Percentiles rank a stretch among this genome's conserved stretches.
phyloP scores from a whole-genome alignment of 2,797 vertebrate species.

The Varecia variegata region DNA sequence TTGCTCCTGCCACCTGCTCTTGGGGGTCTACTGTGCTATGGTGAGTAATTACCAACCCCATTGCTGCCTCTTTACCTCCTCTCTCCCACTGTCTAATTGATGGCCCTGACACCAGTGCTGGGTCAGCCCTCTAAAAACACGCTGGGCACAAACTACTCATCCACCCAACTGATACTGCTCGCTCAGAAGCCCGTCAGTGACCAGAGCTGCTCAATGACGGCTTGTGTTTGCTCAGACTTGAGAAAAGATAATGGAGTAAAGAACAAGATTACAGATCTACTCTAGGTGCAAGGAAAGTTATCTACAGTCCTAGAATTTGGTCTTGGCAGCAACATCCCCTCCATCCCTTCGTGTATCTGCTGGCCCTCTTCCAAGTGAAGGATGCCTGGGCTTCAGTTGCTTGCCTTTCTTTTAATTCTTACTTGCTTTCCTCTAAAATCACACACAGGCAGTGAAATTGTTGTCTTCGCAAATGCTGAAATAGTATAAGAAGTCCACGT shows the following conservation, averaged over 20 bases:
- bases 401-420: constrained; percentile 53
- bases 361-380: constrained; percentile 68
- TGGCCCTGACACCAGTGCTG: constrained; percentile 58
- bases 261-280: not conserved
- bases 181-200: not conserved
- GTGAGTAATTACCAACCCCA: constrained; percentile 66
- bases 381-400: constrained; percentile 48
- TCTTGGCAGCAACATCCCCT: constrained; percentile 52
- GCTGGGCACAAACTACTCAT: constrained; percentile 34
- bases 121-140: constrained; percentile 49
- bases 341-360: constrained; percentile 62
- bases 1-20: constrained; percentile 68
- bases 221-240: not conserved
- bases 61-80: not conserved
- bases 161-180: constrained; percentile 46
- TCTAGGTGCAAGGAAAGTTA: not conserved
- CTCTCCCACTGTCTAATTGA: constrained; percentile 63
- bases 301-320: constrained; percentile 1
- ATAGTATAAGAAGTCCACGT: constrained; percentile 75
- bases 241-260: not conserved
- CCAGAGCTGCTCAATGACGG: not conserved
- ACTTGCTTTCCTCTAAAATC: constrained; percentile 64
- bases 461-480: constrained; percentile 68
- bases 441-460: not conserved
- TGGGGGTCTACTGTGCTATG: constrained; percentile 43